A percentile compares a stretch with the other conserved stretches of the same genome.
Conservation (phyloP, 2,888 invertebrate genomes). For the Acanthacorydalis orientalis region DNA sequence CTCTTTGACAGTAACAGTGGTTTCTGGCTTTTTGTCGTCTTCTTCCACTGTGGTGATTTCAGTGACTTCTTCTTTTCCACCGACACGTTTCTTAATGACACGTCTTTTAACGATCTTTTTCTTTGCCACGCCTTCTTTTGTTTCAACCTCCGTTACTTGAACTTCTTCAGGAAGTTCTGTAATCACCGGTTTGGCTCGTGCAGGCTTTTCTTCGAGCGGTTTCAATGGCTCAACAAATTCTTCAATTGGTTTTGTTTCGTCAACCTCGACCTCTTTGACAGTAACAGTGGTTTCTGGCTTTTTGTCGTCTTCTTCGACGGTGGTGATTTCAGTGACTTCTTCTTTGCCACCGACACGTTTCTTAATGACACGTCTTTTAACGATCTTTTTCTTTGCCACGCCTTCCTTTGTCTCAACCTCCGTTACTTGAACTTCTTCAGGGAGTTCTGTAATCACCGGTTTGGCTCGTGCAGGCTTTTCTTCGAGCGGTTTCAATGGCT, state of each 20-base stretch:
- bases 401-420: slow-evolving; percentile 19
- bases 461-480: slow-evolving; percentile 9
- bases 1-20: slow-evolving; percentile 24
- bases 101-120: slow-evolving; percentile 19
- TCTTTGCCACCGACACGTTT: slow-evolving; percentile 12
- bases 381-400: slow-evolving; percentile 14
- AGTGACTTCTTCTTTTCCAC: slow-evolving; percentile 22
- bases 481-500: slow-evolving; percentile 8
- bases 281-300: slow-evolving; percentile 16
- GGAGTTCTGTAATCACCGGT: slow-evolving; percentile 12
- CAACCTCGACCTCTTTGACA: slow-evolving; percentile 9
- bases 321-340: slow-evolving; percentile 21
- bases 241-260: slow-evolving; percentile 6
- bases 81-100: slow-evolving; percentile 18
- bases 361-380: slow-evolving; percentile 14
- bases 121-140: slow-evolving; percentile 22
- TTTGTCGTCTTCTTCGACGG: slow-evolving; percentile 24
- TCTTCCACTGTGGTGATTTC: slow-evolving; percentile 23
- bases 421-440: slow-evolving; percentile 16
- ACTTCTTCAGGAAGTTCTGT: slow-evolving; percentile 12
- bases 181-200: slow-evolving; percentile 10
- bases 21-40: slow-evolving; percentile 25
- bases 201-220: slow-evolving; percentile 11
- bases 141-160: slow-evolving; percentile 15
- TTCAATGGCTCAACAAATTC: slow-evolving; percentile 12